A percentile compares a stretch with the other conserved stretches of the same genome.
These are phyloP conservation scores for Euplagia quadripunctaria DNA, from an alignment of 2,888 invertebrate species.

Conservation along the genomic window DNA sequence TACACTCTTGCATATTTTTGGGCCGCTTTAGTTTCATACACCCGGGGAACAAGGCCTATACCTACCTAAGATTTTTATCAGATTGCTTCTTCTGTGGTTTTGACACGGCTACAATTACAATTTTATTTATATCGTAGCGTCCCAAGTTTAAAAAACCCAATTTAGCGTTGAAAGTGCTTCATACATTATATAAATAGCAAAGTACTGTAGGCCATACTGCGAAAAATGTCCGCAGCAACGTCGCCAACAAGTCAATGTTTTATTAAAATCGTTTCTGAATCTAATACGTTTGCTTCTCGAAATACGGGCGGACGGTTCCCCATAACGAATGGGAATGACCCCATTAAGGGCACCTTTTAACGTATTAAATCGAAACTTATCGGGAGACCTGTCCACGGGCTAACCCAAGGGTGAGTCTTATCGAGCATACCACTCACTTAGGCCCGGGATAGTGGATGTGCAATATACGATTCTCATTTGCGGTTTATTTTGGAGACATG, in stretches of 20 bases:
- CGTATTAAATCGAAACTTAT: slow-evolving; percentile 85
- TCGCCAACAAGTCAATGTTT: slow-evolving; percentile 44
- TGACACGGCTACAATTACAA: no score
- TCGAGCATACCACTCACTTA: slow-evolving; percentile 78
- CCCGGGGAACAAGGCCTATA: no score
- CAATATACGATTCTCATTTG: slow-evolving; percentile 61
- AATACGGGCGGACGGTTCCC: slow-evolving; percentile 65
- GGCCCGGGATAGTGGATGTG: slow-evolving; percentile 52
- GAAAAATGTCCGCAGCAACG: neutral
- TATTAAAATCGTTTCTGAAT: slow-evolving; percentile 53
- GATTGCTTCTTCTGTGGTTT: no score
- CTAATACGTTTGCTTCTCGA: slow-evolving; percentile 56
- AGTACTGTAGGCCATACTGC: slow-evolving; percentile 6
- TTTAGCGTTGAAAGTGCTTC: neutral
- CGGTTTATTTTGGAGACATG: slow-evolving; percentile 58
- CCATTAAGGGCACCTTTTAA: slow-evolving; percentile 86
- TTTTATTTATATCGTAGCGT: neutral
- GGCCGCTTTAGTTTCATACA: no score
- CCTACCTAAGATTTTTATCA: no score
- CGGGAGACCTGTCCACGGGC: slow-evolving; percentile 73
- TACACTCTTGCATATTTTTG: no score
- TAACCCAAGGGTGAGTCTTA: slow-evolving; percentile 72
- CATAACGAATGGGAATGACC: slow-evolving; percentile 83
- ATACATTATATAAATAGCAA: slow-evolving; percentile 6
- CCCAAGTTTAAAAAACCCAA: neutral